A percentile compares a stretch with the other conserved stretches of the same genome.
Conservation (phyloP, 1,140 invertebrate species). For the Sycobia sp. region DNA sequence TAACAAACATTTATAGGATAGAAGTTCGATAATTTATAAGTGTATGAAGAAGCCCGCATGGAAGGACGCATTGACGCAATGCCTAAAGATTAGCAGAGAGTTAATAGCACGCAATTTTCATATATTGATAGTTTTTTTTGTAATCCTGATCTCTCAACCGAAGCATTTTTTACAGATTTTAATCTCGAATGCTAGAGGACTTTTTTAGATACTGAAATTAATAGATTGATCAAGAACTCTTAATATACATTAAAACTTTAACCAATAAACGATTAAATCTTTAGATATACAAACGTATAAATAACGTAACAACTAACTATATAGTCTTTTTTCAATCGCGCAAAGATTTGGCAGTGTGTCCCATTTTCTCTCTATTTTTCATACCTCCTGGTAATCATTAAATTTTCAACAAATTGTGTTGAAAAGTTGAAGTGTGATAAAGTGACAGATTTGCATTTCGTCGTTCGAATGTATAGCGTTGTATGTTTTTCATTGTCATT, state of each 20-base stretch:
- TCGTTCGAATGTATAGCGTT: constrained; percentile 29
- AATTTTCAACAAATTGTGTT: constrained; percentile 38
- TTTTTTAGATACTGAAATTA: too few species aligned
- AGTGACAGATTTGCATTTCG: neutral
- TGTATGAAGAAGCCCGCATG: too few species aligned
- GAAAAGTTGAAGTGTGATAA: constrained; percentile 25
- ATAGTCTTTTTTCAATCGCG: constrained; percentile 24
- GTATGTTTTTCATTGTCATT: constrained; percentile 17
- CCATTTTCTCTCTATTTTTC: constrained; percentile 25
- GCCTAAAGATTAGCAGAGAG: too few species aligned
- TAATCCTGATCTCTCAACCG: too few species aligned
- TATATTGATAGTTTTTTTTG: too few species aligned
- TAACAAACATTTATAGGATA: constrained; percentile 7
- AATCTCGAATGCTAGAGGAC: too few species aligned
- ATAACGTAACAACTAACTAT: constrained; percentile 34
- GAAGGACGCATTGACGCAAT: too few species aligned
- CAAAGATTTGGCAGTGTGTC: constrained; percentile 37
- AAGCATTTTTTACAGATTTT: too few species aligned
- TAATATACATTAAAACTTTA: constrained; percentile 35
- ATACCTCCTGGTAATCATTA: too few species aligned
- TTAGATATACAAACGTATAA: constrained; percentile 36
- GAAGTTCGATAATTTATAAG: too few species aligned
- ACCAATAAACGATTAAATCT: constrained; percentile 35
- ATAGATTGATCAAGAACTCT: too few species aligned
- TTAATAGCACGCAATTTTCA: too few species aligned